Base-by-base conservation (phyloP, 2,797 vertebrate species). In the Threskiornis aethiopicus region DNA sequence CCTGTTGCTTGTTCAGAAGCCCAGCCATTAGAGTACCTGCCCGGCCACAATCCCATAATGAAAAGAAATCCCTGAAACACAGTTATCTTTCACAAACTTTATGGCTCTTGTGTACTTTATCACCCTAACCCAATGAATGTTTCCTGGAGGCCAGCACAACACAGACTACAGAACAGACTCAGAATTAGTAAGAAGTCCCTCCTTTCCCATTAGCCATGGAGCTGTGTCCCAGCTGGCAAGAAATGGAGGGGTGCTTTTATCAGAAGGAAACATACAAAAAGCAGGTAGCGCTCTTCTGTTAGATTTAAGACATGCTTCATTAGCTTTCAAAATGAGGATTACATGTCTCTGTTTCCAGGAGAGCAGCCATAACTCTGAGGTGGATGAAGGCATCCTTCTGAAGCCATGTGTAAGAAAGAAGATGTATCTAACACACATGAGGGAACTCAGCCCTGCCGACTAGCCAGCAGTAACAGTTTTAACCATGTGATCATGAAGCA, bases 11-110 rank as follows among this genome's bases (percentile, higher is more conserved):
- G 15, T 49, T 73, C 66, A 86, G 70, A 85, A 72, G 42, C 22
- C 6, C 31, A n/a, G 15, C 9, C 3, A 0, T 42, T 18, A 25
- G 12, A 22, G 16, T 11, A 37, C 15, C n/a, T 4, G 0, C 16
- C 41, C 3, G 5, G 57, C 1, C 3, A 28, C 33, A 72, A 58
- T 28, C 55, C 31, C 15, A 57, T 28, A 49, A 20, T 24, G 28
- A 52, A 54, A 86, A 79, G 22, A 19, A 69, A 69, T 22, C 44
- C 44, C 77, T 41, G 41, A 83, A 72, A 73, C 31, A 39, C 31
- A 86, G 31, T 29, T 86, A 24, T 24, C 39, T 59, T 78, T 35
- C 61, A 52, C 39, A 67, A 12, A 69, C 20, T 54, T 64, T 42
- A 33, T 33, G 44, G 59, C 14, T 69, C 24, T 4, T 21, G 2